These are phyloP conservation scores for Pollenia griseotomentosa DNA, from an alignment of 2,888 invertebrate species.

Conservation along the genomic window DNA sequence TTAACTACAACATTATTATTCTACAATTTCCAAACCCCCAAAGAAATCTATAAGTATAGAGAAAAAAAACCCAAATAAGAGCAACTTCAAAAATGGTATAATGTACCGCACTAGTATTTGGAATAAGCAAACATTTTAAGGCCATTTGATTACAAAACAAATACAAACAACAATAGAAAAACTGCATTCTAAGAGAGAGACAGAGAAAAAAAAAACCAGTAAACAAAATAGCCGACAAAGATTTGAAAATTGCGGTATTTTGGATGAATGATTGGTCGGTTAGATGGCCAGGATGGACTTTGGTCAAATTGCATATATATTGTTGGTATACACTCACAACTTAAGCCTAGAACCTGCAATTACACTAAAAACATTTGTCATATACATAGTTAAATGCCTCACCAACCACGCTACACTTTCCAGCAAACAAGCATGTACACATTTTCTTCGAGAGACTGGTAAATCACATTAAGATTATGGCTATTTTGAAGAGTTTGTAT, in stretches of 20 bases:
- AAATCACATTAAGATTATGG: slow-evolving; percentile 48
- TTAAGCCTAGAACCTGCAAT: background rate
- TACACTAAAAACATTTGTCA: slow-evolving; percentile 9
- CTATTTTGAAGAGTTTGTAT: background rate
- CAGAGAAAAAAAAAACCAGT: background rate
- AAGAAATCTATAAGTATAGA: slow-evolving; percentile 48
- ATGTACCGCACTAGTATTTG: slow-evolving; percentile 12
- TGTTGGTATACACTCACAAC: background rate
- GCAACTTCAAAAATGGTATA: slow-evolving; percentile 13
- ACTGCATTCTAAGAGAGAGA: background rate
- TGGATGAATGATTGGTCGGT: slow-evolving; percentile 55
- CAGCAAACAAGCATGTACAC: background rate
- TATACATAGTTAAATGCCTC: slow-evolving; percentile 50
- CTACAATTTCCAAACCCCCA: slow-evolving; percentile 50
- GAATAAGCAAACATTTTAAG: slow-evolving; percentile 36
- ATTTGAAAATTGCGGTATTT: slow-evolving; percentile 63
- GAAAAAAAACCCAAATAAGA: slow-evolving; percentile 2
- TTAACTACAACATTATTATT: slow-evolving; percentile 36
- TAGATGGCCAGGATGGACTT: background rate
- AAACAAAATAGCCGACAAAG: background rate
- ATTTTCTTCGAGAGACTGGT: background rate
- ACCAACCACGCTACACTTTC: slow-evolving; percentile 6
- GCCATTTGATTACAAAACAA: slow-evolving; percentile 34
- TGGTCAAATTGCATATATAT: slow-evolving; percentile 12
- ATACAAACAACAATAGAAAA: slow-evolving; percentile 11